Percentiles rank a stretch among this genome's conserved stretches.
Evolutionary conservation across 2,113 vertebrate genomes (phyloP).

Genomic region (Leptosomus discolor): DNA sequence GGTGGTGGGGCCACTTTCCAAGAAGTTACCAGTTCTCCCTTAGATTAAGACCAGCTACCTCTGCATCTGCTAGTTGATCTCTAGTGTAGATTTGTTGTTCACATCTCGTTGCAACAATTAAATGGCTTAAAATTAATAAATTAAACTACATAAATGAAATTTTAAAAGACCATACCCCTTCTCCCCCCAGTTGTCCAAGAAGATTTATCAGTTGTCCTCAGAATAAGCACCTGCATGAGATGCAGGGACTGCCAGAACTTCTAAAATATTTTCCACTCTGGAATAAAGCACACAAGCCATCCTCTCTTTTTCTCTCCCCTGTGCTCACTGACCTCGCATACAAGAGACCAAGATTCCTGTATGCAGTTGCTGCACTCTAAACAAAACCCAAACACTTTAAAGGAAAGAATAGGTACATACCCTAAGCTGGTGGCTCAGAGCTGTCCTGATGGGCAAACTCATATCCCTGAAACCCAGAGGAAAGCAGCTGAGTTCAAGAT

Average conservation of each 20-base stretch:
- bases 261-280: not conserved
- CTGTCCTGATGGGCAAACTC: not conserved
- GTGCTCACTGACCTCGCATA: not conserved
- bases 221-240: not conserved
- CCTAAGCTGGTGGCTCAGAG: not conserved
- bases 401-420: not conserved
- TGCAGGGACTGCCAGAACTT: not conserved
- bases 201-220: not conserved
- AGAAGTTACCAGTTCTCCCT: not conserved
- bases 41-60: not conserved
- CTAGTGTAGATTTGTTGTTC: not conserved
- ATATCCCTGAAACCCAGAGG: not conserved
- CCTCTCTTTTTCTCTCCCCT: not conserved
- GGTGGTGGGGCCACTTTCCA: not conserved
- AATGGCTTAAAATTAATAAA: not conserved
- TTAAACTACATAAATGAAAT: not conserved
- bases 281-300: not conserved
- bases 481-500: not conserved
- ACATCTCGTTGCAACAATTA: not conserved
- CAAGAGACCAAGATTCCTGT: not conserved
- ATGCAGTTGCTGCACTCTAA: not conserved
- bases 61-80: not conserved
- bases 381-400: not conserved
- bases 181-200: not conserved
- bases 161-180: not conserved